Percentiles rank a stretch among this genome's conserved stretches.
Evolutionary conservation across 2,113 vertebrate species (phyloP).

Genomic region (Laticauda colubrina): DNA sequence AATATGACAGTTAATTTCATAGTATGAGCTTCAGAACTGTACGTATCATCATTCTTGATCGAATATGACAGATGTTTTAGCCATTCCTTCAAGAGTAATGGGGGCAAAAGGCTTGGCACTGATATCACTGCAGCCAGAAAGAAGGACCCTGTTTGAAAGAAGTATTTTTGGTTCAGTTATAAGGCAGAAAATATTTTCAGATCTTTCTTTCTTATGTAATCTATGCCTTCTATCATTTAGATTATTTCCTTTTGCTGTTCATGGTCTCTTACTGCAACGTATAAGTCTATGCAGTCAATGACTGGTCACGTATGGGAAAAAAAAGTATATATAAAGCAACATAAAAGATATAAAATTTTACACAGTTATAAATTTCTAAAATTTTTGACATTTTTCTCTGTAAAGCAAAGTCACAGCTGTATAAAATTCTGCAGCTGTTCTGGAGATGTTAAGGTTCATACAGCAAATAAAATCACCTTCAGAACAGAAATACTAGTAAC

Average conservation of each 20-base stretch:
- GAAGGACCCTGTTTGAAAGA: conserved; percentile 5
- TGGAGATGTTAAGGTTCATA: not conserved
- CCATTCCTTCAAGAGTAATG: conserved; percentile 13
- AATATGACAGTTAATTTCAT: conserved; percentile 16
- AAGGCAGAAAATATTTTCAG: not conserved
- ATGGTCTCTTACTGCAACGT: not conserved
- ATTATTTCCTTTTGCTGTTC: not conserved
- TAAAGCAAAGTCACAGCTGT: not conserved
- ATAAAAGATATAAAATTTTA: not conserved
- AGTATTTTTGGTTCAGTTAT: not conserved
- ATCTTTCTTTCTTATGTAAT: not conserved
- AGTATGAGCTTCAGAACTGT: not conserved
- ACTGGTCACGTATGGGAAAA: not conserved
- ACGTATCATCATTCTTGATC: not conserved
- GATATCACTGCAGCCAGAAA: not conserved
- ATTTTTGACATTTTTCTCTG: not conserved
- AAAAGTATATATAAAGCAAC: not conserved
- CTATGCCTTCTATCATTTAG: not conserved
- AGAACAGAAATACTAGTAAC: not conserved
- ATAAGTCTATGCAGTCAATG: not conserved
- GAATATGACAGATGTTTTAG: conserved; percentile 26
- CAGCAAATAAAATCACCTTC: not conserved
- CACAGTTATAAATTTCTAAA: not conserved
- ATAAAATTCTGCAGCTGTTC: not conserved
- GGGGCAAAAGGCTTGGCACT: not conserved